phyloP scores from a whole-genome alignment of 2,113 vertebrate genomes.

The Ammodramus savannarum region DNA sequence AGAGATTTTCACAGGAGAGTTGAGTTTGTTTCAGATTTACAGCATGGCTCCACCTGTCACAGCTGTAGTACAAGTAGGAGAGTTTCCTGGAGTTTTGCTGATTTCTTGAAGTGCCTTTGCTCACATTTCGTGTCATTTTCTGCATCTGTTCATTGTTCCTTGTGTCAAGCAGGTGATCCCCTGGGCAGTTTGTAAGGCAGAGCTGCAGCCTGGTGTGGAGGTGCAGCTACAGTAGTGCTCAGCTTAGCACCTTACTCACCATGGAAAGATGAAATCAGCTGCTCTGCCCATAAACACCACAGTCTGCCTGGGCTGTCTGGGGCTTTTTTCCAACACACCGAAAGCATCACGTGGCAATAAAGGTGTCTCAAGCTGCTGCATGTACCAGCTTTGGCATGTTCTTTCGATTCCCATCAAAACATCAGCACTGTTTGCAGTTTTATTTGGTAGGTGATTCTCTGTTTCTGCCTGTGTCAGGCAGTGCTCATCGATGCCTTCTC shows the following conservation, averaged over 20 bases:
- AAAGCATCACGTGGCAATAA: neutral
- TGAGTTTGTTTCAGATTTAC: neutral
- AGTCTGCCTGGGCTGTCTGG: neutral
- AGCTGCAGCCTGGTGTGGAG: neutral
- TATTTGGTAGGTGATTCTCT: neutral
- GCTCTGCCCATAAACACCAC: conserved; percentile 71
- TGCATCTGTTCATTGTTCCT: neutral
- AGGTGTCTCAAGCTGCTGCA: neutral
- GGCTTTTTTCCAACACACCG: neutral
- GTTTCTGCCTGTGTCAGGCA: neutral
- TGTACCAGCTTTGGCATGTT: neutral
- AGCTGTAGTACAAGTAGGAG: neutral
- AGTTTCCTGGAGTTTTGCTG: neutral
- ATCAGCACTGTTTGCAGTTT: neutral
- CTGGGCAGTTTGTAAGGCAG: neutral
- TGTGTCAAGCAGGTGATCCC: neutral
- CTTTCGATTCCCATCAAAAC: conserved; percentile 52
- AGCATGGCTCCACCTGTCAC: too few relatives aligned
- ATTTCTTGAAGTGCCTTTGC: neutral
- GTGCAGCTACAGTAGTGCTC: neutral
- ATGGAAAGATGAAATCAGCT: neutral
- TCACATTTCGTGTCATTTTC: neutral
- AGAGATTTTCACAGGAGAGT: neutral
- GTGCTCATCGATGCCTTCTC: neutral
- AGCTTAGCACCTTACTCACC: neutral